These are phyloP conservation scores for Mesocentrotus franciscanus DNA, from an alignment of 53 echinoderm and acorn worm genomes.

Conservation along the genomic window DNA sequence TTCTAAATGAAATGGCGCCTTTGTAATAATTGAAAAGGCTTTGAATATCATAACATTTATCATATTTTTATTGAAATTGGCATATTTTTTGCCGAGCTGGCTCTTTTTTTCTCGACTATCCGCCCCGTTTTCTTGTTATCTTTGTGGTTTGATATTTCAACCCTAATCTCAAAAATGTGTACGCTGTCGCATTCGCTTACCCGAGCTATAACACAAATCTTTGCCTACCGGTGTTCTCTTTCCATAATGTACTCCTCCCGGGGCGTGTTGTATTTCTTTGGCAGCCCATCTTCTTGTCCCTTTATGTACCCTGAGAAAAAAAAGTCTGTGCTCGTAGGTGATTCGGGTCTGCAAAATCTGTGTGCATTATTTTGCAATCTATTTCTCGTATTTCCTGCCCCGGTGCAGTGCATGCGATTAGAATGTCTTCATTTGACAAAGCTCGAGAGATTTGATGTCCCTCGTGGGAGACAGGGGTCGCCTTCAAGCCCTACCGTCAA, in stretches of 20 bases:
- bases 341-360: slow-evolving; percentile 8
- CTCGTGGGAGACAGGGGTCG: not conserved
- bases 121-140: slow-evolving; percentile 17
- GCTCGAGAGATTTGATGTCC: not conserved
- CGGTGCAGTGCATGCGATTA: slow-evolving; percentile 38
- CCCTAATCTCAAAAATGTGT: slow-evolving; percentile 54
- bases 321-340: not conserved
- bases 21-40: not conserved
- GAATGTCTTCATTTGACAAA: slow-evolving; percentile 23
- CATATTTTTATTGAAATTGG: slow-evolving; percentile 1
- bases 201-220: slow-evolving; percentile 42
- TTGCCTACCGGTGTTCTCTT: slow-evolving; percentile 54
- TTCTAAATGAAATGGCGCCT: not conserved
- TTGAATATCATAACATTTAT: slow-evolving; percentile 18
- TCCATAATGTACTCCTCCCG: slow-evolving; percentile 12
- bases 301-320: not conserved
- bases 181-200: slow-evolving; percentile 46
- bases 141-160: slow-evolving; percentile 43
- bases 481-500: not conserved
- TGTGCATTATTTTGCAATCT: slow-evolving; percentile 52
- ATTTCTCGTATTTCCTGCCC: slow-evolving; percentile 52
- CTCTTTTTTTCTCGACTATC: not conserved
- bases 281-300: not conserved
- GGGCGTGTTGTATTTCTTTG: slow-evolving; percentile 36
- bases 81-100: not conserved